phyloP scores from a whole-genome alignment of 2,888 invertebrate species.

The Melipona bicolor region DNA sequence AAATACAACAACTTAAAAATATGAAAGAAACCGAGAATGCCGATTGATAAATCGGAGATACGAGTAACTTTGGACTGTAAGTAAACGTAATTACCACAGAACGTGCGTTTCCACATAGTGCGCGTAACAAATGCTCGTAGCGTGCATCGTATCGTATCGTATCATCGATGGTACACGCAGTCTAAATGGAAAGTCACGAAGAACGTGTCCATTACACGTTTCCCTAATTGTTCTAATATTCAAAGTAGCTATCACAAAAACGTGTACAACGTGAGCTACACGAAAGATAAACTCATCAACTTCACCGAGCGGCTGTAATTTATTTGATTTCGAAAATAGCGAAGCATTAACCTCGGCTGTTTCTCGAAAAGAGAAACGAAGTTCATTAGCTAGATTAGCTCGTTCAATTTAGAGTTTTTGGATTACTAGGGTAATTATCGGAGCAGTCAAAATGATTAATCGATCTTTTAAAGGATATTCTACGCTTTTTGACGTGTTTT shows the following conservation, averaged over 20 bases:
- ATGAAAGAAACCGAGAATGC: background rate
- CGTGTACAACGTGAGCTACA: background rate
- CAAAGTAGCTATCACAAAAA: background rate
- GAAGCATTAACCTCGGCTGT: background rate
- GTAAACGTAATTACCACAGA: background rate
- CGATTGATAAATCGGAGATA: background rate
- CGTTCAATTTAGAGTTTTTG: background rate
- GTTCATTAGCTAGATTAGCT: background rate
- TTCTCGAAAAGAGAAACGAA: background rate
- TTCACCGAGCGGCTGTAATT: background rate
- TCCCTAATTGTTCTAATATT: background rate
- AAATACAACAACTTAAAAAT: background rate
- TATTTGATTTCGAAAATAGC: background rate
- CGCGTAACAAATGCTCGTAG: background rate
- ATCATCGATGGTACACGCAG: background rate
- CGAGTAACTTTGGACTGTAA: too few species aligned
- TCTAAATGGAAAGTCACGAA: background rate
- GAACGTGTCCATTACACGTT: background rate
- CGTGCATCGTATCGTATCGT: background rate
- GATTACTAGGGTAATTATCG: background rate
- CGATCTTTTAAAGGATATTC: background rate
- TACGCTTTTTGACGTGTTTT: fast-evolving
- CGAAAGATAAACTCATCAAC: background rate
- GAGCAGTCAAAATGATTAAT: too few species aligned
- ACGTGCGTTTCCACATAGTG: background rate